These are phyloP conservation scores for Neodiprion fabricii DNA, from an alignment of 1,140 invertebrate species.

Conservation along the genomic window DNA sequence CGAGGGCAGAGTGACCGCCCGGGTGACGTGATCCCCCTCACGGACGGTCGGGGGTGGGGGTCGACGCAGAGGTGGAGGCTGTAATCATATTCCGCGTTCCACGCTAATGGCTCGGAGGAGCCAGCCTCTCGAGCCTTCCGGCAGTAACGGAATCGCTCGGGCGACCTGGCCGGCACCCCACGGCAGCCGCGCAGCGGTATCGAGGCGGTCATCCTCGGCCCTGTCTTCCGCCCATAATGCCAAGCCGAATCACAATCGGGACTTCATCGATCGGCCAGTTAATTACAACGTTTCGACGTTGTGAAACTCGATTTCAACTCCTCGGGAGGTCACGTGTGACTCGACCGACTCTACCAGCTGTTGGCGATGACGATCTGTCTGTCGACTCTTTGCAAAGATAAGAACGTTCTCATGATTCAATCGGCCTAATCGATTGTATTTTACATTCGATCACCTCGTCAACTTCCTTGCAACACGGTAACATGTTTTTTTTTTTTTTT, in stretches of 20 bases:
- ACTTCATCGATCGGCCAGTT: neutral
- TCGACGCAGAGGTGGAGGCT: conserved; percentile 45
- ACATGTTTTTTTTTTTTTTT: too few relatives aligned
- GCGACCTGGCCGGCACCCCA: conserved; percentile 37
- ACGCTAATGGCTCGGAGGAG: conserved; percentile 52
- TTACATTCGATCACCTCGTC: too few relatives aligned
- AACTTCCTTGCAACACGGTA: too few relatives aligned
- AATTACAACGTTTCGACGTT: neutral
- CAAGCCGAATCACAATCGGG: neutral
- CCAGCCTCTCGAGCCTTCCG: conserved; percentile 40
- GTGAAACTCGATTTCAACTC: too few relatives aligned
- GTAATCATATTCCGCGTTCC: conserved; percentile 60
- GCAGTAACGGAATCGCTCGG: conserved; percentile 49
- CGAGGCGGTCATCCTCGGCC: neutral
- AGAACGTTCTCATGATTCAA: too few relatives aligned
- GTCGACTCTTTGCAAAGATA: too few relatives aligned
- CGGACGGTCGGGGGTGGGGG: conserved; percentile 3
- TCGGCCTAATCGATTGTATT: too few relatives aligned
- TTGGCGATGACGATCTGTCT: too few relatives aligned
- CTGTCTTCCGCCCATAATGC: neutral
- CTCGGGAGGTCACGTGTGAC: too few relatives aligned
- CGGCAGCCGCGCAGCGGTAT: conserved; percentile 15
- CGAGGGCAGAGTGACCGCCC: too few relatives aligned
- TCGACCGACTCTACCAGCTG: too few relatives aligned
- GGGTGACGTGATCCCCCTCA: conserved; percentile 7